These are phyloP conservation scores for Trachelipus rathkii DNA, from an alignment of 1,140 invertebrate genomes.

Conservation along the genomic window DNA sequence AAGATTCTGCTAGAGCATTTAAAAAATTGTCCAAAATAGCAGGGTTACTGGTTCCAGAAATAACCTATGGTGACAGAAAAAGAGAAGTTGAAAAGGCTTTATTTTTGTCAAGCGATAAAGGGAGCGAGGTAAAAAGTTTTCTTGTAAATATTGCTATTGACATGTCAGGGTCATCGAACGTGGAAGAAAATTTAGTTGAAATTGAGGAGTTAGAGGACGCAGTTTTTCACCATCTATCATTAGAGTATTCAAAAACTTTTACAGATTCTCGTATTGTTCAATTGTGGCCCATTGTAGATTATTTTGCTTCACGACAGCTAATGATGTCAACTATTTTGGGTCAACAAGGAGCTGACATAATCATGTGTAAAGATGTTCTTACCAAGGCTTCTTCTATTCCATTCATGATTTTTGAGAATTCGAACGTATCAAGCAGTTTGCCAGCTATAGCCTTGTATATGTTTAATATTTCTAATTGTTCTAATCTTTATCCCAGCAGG, in stretches of 20 bases:
- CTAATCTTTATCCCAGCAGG: not conserved
- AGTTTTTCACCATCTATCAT: not conserved
- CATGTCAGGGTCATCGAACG: not conserved
- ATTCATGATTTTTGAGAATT: not conserved
- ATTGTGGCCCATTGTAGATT: not conserved
- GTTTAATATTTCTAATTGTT: conserved; percentile 3
- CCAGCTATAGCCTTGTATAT: not conserved
- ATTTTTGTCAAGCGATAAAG: not conserved
- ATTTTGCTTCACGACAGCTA: not conserved
- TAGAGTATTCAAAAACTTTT: not conserved
- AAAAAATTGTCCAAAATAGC: not conserved
- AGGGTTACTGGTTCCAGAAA: not conserved
- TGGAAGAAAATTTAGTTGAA: not conserved
- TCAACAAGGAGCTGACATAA: not conserved
- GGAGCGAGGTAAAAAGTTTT: not conserved
- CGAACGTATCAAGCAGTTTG: not conserved
- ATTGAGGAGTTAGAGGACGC: not conserved
- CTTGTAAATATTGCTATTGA: not conserved
- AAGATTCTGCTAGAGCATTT: conserved; percentile 10
- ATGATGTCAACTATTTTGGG: not conserved
- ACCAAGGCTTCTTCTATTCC: not conserved
- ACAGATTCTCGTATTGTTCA: not conserved
- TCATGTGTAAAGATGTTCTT: not conserved
- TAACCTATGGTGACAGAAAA: not conserved
- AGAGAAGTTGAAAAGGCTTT: not conserved